A percentile compares a stretch with the other conserved stretches of the same genome.
These are phyloP conservation scores for Erpetoichthys calabaricus DNA, from an alignment of 2,797 vertebrate genomes.

Conservation along the genomic window DNA sequence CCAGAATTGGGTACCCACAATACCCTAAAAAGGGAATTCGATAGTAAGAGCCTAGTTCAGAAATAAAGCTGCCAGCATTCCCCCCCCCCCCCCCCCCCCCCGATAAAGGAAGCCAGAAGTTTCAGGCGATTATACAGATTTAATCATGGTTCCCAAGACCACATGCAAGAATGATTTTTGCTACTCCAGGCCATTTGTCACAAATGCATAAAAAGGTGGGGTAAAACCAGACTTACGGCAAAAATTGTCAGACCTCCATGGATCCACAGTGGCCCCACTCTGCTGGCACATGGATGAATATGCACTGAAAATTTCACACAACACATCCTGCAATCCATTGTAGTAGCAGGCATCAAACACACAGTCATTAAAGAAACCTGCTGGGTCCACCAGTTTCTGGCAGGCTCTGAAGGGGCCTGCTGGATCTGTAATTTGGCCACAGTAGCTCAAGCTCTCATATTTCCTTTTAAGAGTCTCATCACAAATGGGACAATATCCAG, in stretches of 20 bases:
- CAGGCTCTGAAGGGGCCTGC: slow-evolving; percentile 48
- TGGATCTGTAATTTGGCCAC: slow-evolving; percentile 39
- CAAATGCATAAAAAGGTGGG: no score
- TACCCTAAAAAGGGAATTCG: no score
- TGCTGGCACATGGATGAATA: slow-evolving; percentile 49
- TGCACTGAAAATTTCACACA: slow-evolving; percentile 45
- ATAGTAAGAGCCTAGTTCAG: no score
- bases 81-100: no score
- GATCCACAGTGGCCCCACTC: slow-evolving; percentile 21
- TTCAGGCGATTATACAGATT: no score
- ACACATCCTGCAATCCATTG: slow-evolving; percentile 32
- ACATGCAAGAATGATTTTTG: no score
- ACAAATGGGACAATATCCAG: slow-evolving; percentile 38
- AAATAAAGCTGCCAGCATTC: no score
- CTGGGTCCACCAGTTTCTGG: slow-evolving; percentile 28
- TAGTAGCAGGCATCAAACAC: slow-evolving; percentile 55
- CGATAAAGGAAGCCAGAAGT: no score
- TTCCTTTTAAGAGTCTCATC: background rate
- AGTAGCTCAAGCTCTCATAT: slow-evolving; percentile 24
- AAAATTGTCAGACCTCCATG: slow-evolving; percentile 42
- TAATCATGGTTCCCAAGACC: no score
- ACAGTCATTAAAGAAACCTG: slow-evolving; percentile 47
- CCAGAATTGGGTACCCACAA: no score
- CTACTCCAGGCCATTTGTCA: no score
- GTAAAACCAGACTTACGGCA: slow-evolving; percentile 44